Percentiles rank a stretch among this genome's conserved stretches.
Conservation (phyloP, 2,113 vertebrate genomes). For the Engraulis encrasicolus region DNA sequence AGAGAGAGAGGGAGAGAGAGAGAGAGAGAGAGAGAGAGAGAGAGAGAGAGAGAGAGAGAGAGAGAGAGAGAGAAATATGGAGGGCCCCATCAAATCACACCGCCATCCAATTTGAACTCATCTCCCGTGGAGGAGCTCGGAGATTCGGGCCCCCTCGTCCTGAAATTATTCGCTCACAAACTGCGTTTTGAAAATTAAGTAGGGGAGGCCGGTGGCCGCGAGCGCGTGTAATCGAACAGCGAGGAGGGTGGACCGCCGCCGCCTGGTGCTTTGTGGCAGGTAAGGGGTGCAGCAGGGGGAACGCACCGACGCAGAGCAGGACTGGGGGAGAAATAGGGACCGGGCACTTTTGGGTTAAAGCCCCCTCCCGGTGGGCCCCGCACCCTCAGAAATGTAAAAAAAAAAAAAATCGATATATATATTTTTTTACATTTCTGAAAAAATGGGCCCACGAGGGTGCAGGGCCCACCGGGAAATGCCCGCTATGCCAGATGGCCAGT, state of each 20-base stretch:
- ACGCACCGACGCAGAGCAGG: background rate
- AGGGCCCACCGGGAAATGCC: too few relatives aligned
- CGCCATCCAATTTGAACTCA: slow-evolving; percentile 3
- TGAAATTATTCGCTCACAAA: slow-evolving; percentile 67
- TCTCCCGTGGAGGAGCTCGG: background rate
- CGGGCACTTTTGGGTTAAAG: too few relatives aligned
- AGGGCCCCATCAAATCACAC: slow-evolving; percentile 64
- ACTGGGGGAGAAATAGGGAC: too few relatives aligned
- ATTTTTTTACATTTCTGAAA: too few relatives aligned
- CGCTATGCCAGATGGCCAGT: too few relatives aligned
- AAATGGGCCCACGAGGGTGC: too few relatives aligned
- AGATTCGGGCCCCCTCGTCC: slow-evolving; percentile 54
- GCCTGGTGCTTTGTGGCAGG: background rate
- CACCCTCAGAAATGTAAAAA: too few relatives aligned
- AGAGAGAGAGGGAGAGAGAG: background rate
- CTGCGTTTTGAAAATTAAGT: slow-evolving; percentile 74
- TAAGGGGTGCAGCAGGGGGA: background rate
- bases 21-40: slow-evolving; percentile 17
- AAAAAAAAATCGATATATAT: too few relatives aligned
- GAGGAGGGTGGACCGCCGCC: background rate
- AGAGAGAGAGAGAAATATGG: slow-evolving; percentile 37
- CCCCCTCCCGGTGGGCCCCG: too few relatives aligned
- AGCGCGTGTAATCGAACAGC: slow-evolving; percentile 12
- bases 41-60: slow-evolving; percentile 25
- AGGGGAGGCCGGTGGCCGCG: slow-evolving; percentile 34